phyloP scores from a whole-genome alignment of 1,140 invertebrate species.

The Lepidurus couesii region DNA sequence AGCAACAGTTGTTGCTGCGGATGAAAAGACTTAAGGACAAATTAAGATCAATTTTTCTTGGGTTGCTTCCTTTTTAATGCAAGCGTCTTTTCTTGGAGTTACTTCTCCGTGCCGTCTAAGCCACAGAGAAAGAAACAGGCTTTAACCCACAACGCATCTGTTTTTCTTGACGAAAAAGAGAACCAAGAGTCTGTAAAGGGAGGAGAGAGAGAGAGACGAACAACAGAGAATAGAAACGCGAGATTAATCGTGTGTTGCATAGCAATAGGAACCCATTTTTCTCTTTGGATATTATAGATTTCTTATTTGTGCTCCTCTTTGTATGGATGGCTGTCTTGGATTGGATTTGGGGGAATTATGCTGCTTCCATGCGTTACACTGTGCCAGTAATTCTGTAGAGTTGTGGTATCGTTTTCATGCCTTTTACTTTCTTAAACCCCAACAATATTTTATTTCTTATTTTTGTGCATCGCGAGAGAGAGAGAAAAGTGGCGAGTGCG shows the following conservation, averaged over 20 bases:
- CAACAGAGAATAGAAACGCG: constrained; percentile 9
- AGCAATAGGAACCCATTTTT: constrained; percentile 14
- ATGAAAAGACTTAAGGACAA: neutral
- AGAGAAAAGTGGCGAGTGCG: neutral
- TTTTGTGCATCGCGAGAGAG: neutral
- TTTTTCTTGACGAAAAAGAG: neutral
- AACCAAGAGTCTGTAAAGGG: neutral
- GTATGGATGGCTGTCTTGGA: too few relatives aligned
- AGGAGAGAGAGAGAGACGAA: neutral
- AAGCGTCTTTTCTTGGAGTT: neutral
- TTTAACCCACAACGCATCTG: neutral
- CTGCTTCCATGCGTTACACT: too few relatives aligned
- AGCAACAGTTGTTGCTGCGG: constrained; percentile 20
- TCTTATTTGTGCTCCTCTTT: neutral
- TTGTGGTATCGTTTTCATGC: too few relatives aligned
- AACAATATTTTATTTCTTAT: neutral
- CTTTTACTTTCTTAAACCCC: too few relatives aligned
- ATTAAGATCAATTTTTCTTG: neutral
- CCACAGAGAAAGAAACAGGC: neutral
- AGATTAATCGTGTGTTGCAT: constrained; percentile 19
- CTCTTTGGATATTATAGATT: neutral
- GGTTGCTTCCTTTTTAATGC: neutral
- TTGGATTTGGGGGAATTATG: too few relatives aligned
- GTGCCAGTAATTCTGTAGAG: too few relatives aligned
- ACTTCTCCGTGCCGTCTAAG: neutral